Conservation (phyloP, 1,140 invertebrate genomes). For the Pinna nobilis region DNA sequence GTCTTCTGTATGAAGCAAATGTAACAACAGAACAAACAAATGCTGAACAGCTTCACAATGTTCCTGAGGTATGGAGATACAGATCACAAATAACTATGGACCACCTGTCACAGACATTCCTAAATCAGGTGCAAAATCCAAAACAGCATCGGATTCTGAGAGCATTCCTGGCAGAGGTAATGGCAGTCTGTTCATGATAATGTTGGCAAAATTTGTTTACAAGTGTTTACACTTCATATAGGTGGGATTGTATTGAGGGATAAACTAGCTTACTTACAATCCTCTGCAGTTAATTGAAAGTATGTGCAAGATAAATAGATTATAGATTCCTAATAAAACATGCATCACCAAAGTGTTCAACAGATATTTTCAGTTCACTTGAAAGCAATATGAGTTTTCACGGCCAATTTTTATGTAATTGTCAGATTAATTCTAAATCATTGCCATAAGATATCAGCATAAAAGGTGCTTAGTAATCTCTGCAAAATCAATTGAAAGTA, state of each 20-base stretch:
- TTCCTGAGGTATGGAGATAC: slow-evolving; percentile 46
- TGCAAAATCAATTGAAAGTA: too few relatives aligned
- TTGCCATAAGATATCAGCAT: too few relatives aligned
- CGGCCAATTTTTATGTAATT: too few relatives aligned
- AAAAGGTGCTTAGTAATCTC: too few relatives aligned
- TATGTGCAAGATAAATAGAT: neutral
- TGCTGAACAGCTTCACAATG: neutral
- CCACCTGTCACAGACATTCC: slow-evolving; percentile 38
- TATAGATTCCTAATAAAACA: neutral
- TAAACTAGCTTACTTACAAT: neutral
- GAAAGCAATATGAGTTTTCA: too few relatives aligned
- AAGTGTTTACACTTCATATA: too few relatives aligned
- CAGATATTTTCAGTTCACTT: neutral
- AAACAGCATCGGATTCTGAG: slow-evolving; percentile 33
- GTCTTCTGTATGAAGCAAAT: slow-evolving; percentile 51
- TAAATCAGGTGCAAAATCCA: slow-evolving; percentile 6
- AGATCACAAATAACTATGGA: slow-evolving; percentile 42
- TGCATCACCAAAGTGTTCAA: neutral
- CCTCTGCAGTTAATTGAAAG: neutral
- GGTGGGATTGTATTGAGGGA: too few relatives aligned
- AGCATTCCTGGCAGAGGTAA: slow-evolving; percentile 51
- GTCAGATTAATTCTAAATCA: too few relatives aligned
- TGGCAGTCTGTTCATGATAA: neutral
- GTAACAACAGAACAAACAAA: neutral
- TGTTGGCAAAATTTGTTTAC: neutral